phyloP scores from a whole-genome alignment of 2,797 vertebrate species.

The Petrocephalus schoutedeni region DNA sequence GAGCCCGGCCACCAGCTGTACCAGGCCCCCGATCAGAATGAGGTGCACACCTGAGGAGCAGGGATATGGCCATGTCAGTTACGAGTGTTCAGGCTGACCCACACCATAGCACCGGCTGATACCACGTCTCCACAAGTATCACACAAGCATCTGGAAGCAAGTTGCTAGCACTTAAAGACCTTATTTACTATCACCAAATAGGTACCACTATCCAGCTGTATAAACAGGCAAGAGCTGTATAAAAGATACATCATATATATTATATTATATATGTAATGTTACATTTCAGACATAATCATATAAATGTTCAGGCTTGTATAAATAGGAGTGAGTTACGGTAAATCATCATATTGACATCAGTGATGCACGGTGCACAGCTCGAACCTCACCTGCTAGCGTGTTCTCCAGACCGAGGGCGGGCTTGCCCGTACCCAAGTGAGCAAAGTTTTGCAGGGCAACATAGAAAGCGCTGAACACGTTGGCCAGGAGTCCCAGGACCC shows the following conservation, averaged over 20 bases:
- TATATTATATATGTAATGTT: neutral
- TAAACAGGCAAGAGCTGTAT: neutral
- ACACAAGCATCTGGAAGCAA: neutral
- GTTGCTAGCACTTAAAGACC: neutral
- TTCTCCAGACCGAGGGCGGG: conserved; percentile 27
- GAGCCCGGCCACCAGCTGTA: conserved; percentile 35
- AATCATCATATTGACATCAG: neutral
- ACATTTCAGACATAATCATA: neutral
- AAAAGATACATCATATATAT: neutral
- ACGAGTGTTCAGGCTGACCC: neutral
- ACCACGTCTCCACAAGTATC: neutral
- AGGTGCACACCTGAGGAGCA: conserved; percentile 32
- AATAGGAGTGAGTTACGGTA: neutral
- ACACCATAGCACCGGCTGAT: neutral
- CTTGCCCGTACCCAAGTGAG: conserved; percentile 11
- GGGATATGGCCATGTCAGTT: neutral
- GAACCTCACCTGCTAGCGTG: conserved; percentile 31
- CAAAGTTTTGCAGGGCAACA: conserved; percentile 37
- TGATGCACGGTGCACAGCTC: neutral
- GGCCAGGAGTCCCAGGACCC: conserved; percentile 35
- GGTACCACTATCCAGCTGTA: neutral
- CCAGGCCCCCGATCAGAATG: conserved; percentile 32
- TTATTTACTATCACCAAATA: neutral
- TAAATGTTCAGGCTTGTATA: neutral
- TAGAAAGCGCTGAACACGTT: conserved; percentile 37